Percentiles rank a stretch among this genome's conserved stretches.
These are phyloP conservation scores for Eilema depressum DNA, from an alignment of 2,888 invertebrate species.

Conservation along the genomic window DNA sequence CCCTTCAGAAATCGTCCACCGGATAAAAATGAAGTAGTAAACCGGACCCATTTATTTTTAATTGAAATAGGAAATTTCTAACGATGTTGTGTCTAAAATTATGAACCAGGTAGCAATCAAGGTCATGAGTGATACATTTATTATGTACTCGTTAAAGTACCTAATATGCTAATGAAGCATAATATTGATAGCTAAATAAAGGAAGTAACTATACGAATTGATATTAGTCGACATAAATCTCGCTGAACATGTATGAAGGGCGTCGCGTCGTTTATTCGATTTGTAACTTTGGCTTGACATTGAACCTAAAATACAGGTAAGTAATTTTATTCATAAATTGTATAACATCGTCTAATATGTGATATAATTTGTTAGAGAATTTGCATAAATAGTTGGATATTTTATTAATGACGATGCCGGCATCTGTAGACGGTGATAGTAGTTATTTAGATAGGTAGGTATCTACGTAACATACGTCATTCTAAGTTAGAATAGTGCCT, in stretches of 20 bases:
- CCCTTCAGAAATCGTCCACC: no score
- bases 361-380: background rate
- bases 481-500: background rate
- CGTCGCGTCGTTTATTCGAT: background rate
- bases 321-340: slow-evolving; percentile 1
- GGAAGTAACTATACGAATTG: background rate
- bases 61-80: background rate
- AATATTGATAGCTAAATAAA: slow-evolving; percentile 1
- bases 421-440: background rate
- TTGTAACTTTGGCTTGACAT: background rate
- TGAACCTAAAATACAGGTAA: background rate
- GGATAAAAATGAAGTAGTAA: no score
- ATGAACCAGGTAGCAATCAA: background rate
- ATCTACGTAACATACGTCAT: no score
- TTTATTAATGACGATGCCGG: background rate
- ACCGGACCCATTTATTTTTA: background rate
- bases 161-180: background rate
- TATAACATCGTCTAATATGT: background rate
- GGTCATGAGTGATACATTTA: background rate
- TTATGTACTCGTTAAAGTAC: background rate
- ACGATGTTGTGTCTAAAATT: background rate
- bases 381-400: background rate
- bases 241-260: background rate
- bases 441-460: background rate
- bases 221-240: background rate